Percentiles rank a stretch among this genome's conserved stretches.
Evolutionary conservation across 2,888 invertebrate species (phyloP).

Genomic region (Leptopilina syphax): DNA sequence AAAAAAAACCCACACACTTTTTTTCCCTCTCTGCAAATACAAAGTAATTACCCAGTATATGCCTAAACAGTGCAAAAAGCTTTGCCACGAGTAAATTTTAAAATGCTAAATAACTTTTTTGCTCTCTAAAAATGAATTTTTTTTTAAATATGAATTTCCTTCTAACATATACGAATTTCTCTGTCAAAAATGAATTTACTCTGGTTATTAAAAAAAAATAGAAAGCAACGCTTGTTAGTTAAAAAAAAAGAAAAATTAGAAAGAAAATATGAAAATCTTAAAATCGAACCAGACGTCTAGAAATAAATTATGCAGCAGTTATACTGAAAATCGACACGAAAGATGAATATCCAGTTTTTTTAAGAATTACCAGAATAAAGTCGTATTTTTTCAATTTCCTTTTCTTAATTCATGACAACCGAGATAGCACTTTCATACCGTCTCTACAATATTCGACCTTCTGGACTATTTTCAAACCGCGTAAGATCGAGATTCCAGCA

Average conservation of each 20-base stretch:
- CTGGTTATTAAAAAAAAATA: too few relatives aligned
- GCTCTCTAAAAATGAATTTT: too few relatives aligned
- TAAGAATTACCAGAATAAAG: background rate
- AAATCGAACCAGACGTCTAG: too few relatives aligned
- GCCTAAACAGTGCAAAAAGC: background rate
- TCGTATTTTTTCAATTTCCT: background rate
- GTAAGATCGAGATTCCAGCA: constrained; percentile 9
- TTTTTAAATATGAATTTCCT: too few relatives aligned
- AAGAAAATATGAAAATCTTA: background rate
- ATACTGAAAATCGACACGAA: background rate
- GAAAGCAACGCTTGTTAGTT: too few relatives aligned
- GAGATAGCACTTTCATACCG: constrained; percentile 13
- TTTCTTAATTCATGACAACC: constrained; percentile 26
- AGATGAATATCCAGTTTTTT: background rate
- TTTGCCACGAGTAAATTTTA: too few relatives aligned
- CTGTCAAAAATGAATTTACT: too few relatives aligned
- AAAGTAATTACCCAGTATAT: background rate
- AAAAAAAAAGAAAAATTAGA: background rate
- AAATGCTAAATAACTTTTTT: too few relatives aligned
- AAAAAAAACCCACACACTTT: background rate
- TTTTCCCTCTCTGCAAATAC: background rate
- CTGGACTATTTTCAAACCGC: constrained; percentile 1
- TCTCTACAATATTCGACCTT: constrained; percentile 5
- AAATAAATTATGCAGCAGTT: too few relatives aligned
- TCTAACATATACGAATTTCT: too few relatives aligned